Conservation (phyloP, 2,797 vertebrate genomes). For the Limosa lapponica region DNA sequence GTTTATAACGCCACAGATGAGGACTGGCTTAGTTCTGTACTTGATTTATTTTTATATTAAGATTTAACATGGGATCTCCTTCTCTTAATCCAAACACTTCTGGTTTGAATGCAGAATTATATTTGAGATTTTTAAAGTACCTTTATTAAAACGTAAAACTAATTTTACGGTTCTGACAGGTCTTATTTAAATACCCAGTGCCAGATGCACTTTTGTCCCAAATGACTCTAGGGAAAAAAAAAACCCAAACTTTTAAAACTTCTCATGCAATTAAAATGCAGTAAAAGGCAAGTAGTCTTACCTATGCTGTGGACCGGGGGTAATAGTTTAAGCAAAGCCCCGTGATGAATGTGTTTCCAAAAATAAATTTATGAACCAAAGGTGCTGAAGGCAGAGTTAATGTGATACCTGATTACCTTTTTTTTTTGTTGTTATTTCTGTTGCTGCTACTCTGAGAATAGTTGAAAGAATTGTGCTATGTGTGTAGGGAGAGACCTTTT, state of each 20-base stretch:
- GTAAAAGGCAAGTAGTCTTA: slow-evolving; percentile 1
- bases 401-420: background rate
- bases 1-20: background rate
- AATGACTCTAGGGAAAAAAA: background rate
- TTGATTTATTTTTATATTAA: slow-evolving; percentile 3
- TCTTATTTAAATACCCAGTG: slow-evolving; percentile 45
- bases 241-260: background rate
- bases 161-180: slow-evolving; percentile 60
- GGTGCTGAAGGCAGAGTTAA: background rate
- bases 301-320: background rate
- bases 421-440: background rate
- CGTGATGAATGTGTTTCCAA: background rate
- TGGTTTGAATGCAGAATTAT: slow-evolving; percentile 23
- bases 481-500: background rate
- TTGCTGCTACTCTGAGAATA: background rate
- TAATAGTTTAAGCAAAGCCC: slow-evolving; percentile 2
- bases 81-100: slow-evolving; percentile 27
- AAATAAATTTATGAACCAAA: background rate
- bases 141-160: slow-evolving; percentile 52
- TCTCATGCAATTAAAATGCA: slow-evolving; percentile 40
- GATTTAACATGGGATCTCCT: background rate
- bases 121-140: slow-evolving; percentile 44
- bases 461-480: background rate
- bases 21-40: background rate
- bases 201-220: slow-evolving; percentile 56